Percentiles rank a stretch among this genome's conserved stretches.
Conservation (phyloP, 2,888 invertebrate genomes). For the Muschampia plurimacula region DNA sequence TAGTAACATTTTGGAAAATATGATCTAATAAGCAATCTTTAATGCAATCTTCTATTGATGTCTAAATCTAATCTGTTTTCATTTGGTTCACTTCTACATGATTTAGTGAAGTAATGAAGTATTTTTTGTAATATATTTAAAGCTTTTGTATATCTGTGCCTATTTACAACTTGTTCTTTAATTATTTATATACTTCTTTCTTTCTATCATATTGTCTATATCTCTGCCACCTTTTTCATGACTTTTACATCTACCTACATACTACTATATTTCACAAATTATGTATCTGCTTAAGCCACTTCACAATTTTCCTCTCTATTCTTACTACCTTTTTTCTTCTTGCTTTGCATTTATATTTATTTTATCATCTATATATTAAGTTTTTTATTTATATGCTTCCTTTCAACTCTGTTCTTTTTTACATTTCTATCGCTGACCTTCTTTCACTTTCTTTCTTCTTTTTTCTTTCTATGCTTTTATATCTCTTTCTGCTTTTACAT, state of each 20-base stretch:
- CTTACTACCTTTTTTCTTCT: neutral
- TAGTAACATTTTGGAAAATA: too few species aligned
- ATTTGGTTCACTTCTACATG: too few species aligned
- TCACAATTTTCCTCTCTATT: neutral
- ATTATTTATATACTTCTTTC: neutral
- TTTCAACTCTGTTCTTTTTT: too few species aligned
- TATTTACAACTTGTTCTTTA: neutral
- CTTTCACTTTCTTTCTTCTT: neutral
- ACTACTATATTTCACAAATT: neutral
- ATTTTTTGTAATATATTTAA: too few species aligned
- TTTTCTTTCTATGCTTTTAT: neutral
- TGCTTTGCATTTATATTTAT: constrained; percentile 3
- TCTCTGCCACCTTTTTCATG: neutral
- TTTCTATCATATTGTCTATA: neutral
- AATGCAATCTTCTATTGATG: too few species aligned
- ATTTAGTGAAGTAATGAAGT: too few species aligned
- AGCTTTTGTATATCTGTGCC: too few species aligned
- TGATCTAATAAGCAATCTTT: too few species aligned
- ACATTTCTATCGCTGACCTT: neutral
- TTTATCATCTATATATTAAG: neutral
- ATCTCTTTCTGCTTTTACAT: constrained; percentile 4
- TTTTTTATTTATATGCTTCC: too few species aligned
- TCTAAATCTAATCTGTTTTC: too few species aligned
- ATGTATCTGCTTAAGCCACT: neutral
- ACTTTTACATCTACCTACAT: neutral